These are phyloP conservation scores for Papilio polyxenes DNA, from an alignment of 1,140 invertebrate species.

Conservation along the genomic window DNA sequence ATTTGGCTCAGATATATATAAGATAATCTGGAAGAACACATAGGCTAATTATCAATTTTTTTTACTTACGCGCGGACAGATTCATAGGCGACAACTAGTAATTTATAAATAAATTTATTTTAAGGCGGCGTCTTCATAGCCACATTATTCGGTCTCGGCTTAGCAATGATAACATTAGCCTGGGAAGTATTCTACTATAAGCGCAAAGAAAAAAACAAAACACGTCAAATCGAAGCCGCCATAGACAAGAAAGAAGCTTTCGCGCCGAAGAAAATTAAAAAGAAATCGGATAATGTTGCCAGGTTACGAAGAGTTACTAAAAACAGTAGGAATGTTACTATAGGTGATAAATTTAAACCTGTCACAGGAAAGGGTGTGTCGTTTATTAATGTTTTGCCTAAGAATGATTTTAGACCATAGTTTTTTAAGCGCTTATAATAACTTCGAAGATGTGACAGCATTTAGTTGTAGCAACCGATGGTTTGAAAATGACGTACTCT, in stretches of 20 bases:
- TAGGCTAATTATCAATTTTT: too few relatives aligned
- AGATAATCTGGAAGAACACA: too few relatives aligned
- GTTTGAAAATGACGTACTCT: too few relatives aligned
- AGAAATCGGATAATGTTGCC: slow-evolving; percentile 67
- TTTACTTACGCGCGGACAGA: too few relatives aligned
- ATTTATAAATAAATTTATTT: slow-evolving; percentile 1
- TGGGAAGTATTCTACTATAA: slow-evolving; percentile 91
- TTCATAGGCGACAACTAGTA: too few relatives aligned
- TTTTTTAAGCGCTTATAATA: too few relatives aligned
- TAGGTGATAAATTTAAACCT: slow-evolving; percentile 74
- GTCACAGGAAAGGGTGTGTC: slow-evolving; percentile 66
- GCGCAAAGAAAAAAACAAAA: slow-evolving; percentile 81
- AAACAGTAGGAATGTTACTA: slow-evolving; percentile 61
- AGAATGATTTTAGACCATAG: slow-evolving; percentile 61
- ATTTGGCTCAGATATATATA: too few relatives aligned
- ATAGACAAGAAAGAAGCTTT: slow-evolving; percentile 61
- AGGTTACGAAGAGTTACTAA: slow-evolving; percentile 56
- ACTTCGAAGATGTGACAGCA: too few relatives aligned
- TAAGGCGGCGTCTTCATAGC: slow-evolving; percentile 94
- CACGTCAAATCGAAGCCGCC: slow-evolving; percentile 56
- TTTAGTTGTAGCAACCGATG: too few relatives aligned
- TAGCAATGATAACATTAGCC: slow-evolving; percentile 90
- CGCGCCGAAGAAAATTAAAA: slow-evolving; percentile 67
- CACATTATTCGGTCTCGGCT: slow-evolving; percentile 89
- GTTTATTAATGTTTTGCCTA: slow-evolving; percentile 74